A percentile compares a stretch with the other conserved stretches of the same genome.
Conservation (phyloP, 1,140 invertebrate genomes). For the Zaprionus capensis region DNA sequence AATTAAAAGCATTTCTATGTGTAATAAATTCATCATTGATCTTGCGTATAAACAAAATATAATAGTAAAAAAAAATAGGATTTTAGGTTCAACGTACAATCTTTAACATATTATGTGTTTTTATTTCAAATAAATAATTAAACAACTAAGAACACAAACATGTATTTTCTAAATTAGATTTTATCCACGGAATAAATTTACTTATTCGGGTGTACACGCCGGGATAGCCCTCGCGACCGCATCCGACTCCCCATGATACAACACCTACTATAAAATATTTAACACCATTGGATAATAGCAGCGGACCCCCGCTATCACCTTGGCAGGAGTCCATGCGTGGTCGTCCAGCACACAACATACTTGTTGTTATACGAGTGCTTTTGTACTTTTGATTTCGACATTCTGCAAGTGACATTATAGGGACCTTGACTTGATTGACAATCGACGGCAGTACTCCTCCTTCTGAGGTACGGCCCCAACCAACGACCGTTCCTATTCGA, state of each 20-base stretch:
- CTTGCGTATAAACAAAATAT: no score
- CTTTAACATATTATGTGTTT: not conserved
- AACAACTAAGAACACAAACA: constrained; percentile 79
- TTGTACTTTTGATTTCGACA: constrained; percentile 93
- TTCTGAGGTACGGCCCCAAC: constrained; percentile 93
- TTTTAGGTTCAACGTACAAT: not conserved
- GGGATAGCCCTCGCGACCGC: constrained; percentile 87
- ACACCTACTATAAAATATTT: constrained; percentile 91
- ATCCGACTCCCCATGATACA: constrained; percentile 89
- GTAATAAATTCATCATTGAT: no score
- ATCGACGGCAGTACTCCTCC: constrained; percentile 91
- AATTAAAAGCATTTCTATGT: not conserved
- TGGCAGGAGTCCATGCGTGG: constrained; percentile 93
- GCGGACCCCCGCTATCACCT: constrained; percentile 93
- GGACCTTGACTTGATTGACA: constrained; percentile 93
- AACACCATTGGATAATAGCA: constrained; percentile 89
- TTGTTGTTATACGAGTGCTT: constrained; percentile 90
- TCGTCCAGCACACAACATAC: constrained; percentile 92
- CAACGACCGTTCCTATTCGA: constrained; percentile 88
- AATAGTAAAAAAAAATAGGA: not conserved
- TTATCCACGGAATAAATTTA: constrained; percentile 84
- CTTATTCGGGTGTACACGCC: constrained; percentile 83
- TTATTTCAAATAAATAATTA: constrained; percentile 13
- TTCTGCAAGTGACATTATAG: constrained; percentile 90
- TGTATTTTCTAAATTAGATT: constrained; percentile 82